Evolutionary conservation across 1,140 invertebrate species (phyloP).

Genomic region (Drosophila ambigua): DNA sequence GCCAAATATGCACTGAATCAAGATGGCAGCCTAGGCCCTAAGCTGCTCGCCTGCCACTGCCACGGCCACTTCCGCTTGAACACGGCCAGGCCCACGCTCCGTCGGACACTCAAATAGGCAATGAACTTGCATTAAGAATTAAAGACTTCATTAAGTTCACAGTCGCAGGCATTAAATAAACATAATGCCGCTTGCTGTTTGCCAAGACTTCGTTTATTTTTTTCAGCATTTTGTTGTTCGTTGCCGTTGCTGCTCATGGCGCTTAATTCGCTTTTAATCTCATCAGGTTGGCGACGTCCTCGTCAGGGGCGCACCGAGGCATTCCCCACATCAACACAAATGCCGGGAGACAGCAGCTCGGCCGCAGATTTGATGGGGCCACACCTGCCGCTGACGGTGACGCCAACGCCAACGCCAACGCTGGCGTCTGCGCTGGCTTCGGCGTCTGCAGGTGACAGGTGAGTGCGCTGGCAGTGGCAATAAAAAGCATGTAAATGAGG

Average conservation of each 20-base stretch:
- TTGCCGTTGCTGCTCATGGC: constrained; percentile 37
- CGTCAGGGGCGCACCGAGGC: constrained; percentile 55
- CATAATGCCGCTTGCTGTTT: constrained; percentile 55
- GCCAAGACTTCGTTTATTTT: constrained; percentile 37
- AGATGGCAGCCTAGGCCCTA: constrained; percentile 4
- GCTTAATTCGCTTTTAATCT: constrained; percentile 77
- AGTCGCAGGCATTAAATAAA: constrained; percentile 66
- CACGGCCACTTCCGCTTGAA: background rate
- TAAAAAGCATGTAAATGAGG: constrained; percentile 73
- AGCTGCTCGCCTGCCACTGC: no score
- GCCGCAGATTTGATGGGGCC: constrained; percentile 60
- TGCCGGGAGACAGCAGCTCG: constrained; percentile 35
- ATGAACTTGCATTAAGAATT: constrained; percentile 54
- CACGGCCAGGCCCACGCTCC: background rate
- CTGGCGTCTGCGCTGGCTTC: background rate
- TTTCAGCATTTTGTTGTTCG: constrained; percentile 11
- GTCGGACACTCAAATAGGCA: constrained; percentile 33
- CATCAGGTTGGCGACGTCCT: constrained; percentile 53
- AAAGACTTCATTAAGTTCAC: constrained; percentile 62
- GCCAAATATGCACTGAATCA: constrained; percentile 19
- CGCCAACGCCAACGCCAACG: constrained; percentile 14
- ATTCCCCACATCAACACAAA: constrained; percentile 41
- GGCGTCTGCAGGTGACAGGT: constrained; percentile 66
- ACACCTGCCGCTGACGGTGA: constrained; percentile 30
- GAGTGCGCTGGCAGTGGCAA: constrained; percentile 47